phyloP scores from a whole-genome alignment of 2,888 invertebrate species.

The Colletes collaris region DNA sequence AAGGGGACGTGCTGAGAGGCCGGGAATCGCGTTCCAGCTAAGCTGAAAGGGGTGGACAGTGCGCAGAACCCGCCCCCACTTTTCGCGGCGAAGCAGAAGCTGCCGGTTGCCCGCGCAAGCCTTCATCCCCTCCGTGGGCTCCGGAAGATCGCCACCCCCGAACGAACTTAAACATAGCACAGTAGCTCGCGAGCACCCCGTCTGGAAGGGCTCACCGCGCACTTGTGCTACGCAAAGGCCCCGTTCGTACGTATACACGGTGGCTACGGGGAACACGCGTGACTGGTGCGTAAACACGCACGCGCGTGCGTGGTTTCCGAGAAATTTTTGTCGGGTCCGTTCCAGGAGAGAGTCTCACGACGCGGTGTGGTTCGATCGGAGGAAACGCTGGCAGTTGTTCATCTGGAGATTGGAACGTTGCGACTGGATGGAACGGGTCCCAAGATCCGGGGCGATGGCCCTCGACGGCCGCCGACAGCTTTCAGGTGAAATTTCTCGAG shows the following conservation, averaged over 20 bases:
- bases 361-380: constrained; percentile 19
- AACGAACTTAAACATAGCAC: constrained; percentile 80
- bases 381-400: constrained; percentile 34
- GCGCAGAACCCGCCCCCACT: constrained; percentile 83
- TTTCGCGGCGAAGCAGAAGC: constrained; percentile 77
- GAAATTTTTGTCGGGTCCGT: not conserved
- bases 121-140: constrained; percentile 76
- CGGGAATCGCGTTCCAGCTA: constrained; percentile 70
- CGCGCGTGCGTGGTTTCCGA: constrained; percentile 51
- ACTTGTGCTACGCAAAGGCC: constrained; percentile 8
- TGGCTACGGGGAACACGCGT: constrained; percentile 59
- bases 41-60: constrained; percentile 81
- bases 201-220: constrained; percentile 77
- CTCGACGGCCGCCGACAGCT: constrained; percentile 51
- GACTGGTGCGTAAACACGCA: constrained; percentile 54
- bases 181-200: constrained; percentile 82
- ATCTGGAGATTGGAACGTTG: constrained; percentile 41
- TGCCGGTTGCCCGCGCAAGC: constrained; percentile 75
- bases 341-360: not conserved
- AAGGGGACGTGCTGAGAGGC: constrained; percentile 70
- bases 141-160: constrained; percentile 76
- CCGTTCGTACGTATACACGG: constrained; percentile 48
- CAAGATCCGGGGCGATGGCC: constrained; percentile 48
- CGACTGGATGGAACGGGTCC: constrained; percentile 57
- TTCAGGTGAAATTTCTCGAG: constrained; percentile 67